Evolutionary conservation across 2,113 vertebrate genomes (phyloP).

Genomic region (Sigmodon hispidus): DNA sequence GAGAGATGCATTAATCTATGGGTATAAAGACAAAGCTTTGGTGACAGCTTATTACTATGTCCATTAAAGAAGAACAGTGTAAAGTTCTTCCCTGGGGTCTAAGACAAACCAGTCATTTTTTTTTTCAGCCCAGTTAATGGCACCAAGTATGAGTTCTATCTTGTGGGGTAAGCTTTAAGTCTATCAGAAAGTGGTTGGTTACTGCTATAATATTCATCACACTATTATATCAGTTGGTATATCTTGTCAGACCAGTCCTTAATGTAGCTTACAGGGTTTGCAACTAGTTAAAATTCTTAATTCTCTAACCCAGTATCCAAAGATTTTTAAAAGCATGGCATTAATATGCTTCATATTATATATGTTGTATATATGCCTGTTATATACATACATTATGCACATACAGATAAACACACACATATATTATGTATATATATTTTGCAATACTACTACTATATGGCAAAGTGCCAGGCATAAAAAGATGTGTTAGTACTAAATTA

Average conservation of each 20-base stretch:
- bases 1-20: too few species aligned
- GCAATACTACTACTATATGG: background rate
- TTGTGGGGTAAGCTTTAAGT: background rate
- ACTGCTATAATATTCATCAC: background rate
- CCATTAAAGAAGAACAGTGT: background rate
- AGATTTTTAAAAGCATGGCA: background rate
- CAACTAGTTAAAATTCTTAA: background rate
- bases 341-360: too few species aligned
- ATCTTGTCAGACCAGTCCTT: background rate
- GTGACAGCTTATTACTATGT: background rate
- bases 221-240: background rate
- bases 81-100: background rate
- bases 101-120: background rate
- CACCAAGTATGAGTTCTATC: background rate
- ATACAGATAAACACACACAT: too few species aligned
- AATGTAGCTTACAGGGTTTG: background rate
- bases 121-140: background rate
- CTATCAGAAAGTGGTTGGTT: background rate
- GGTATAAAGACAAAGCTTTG: too few species aligned
- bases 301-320: background rate
- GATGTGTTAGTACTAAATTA: background rate
- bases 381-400: too few species aligned
- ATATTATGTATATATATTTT: background rate
- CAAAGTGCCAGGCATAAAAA: background rate
- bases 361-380: too few species aligned